Evolutionary conservation across 1,140 invertebrate species (phyloP).

Genomic region (Saccostrea glomerata): DNA sequence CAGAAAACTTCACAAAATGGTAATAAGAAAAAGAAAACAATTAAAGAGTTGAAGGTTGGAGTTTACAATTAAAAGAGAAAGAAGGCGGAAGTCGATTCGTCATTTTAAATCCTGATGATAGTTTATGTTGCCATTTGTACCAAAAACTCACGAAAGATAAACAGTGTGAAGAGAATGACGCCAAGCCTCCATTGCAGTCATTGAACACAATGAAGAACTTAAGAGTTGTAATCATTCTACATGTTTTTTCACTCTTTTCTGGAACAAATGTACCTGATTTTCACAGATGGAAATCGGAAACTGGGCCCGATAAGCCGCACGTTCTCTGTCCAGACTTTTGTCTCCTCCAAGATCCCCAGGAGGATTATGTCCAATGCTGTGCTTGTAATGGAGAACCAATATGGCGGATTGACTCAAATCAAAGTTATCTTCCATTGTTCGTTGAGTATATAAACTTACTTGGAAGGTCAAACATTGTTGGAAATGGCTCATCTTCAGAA

Average conservation of each 20-base stretch:
- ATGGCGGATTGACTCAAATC: neutral
- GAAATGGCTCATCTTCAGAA: neutral
- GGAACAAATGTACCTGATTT: neutral
- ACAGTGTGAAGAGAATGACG: too few species aligned
- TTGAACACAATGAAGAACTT: too few species aligned
- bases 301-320: neutral
- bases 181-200: too few species aligned
- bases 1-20: too few species aligned
- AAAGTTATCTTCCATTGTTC: neutral
- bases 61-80: too few species aligned
- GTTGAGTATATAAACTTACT: neutral
- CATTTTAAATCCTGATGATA: too few species aligned
- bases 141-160: too few species aligned
- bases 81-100: too few species aligned
- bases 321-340: constrained; percentile 12
- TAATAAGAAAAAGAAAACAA: too few species aligned
- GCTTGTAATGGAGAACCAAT: neutral
- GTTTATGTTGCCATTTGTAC: too few species aligned
- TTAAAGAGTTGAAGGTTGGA: too few species aligned
- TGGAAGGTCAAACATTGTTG: neutral
- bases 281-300: neutral
- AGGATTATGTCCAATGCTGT: neutral
- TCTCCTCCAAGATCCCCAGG: neutral
- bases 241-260: neutral
- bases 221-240: neutral